phyloP scores from a whole-genome alignment of 2,113 vertebrate genomes.

The Zingel zingel region DNA sequence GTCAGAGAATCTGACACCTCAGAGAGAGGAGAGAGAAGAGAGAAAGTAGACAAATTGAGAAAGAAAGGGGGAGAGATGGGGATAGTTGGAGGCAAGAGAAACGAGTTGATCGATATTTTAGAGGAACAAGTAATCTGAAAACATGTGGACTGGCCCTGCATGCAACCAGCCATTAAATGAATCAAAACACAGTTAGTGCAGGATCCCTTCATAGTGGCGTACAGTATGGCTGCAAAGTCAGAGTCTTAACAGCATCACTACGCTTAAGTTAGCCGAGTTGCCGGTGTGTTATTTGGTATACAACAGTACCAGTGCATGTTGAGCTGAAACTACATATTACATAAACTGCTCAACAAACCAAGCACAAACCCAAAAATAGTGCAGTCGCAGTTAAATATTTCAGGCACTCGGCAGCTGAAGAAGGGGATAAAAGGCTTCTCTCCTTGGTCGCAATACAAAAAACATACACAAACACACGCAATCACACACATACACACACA shows the following conservation, averaged over 20 bases:
- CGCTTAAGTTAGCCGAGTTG: slow-evolving; percentile 15
- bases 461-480: slow-evolving; percentile 27
- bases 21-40: slow-evolving; percentile 51
- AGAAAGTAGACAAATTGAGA: slow-evolving; percentile 55
- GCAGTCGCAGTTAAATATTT: slow-evolving; percentile 82
- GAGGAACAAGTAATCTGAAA: slow-evolving; percentile 67
- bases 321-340: slow-evolving; percentile 71
- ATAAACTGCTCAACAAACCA: slow-evolving; percentile 79
- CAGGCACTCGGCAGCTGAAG: slow-evolving; percentile 79
- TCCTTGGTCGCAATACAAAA: slow-evolving; percentile 59
- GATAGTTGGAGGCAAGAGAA: slow-evolving; percentile 40
- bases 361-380: slow-evolving; percentile 83
- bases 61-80: slow-evolving; percentile 51
- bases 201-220: background rate
- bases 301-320: slow-evolving; percentile 33
- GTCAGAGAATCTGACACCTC: slow-evolving; percentile 82
- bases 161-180: slow-evolving; percentile 40
- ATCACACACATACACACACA: slow-evolving; percentile 50
- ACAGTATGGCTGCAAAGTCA: slow-evolving; percentile 21
- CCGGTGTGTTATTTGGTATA: slow-evolving; percentile 38
- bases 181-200: slow-evolving; percentile 52
- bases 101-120: slow-evolving; percentile 69
- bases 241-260: slow-evolving; percentile 17
- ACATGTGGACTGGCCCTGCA: slow-evolving; percentile 30
- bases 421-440: slow-evolving; percentile 72